Evolutionary conservation across 2,888 invertebrate genomes (phyloP), one percentile per base, ranked within the genome.

Genomic region (Cynaeus angustus): DNA sequence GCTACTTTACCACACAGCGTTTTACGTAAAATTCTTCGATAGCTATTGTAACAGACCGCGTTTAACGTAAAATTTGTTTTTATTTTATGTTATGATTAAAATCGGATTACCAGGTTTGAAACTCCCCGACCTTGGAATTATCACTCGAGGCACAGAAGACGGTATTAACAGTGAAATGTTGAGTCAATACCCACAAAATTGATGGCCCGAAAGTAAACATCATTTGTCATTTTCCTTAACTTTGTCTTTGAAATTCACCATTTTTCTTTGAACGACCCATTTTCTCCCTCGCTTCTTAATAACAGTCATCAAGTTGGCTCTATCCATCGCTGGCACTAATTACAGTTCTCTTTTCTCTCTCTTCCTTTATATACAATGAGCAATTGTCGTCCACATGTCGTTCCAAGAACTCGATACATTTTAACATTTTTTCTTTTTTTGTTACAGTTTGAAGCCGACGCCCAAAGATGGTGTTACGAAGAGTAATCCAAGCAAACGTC

Each of bases 401-500:
- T 50, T 50, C 48, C 48, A n/a, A 21, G 48, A 50, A 50, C n/a
- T 9, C 46, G 14, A 14, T 16, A 12, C 13, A 10, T 46, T 7
- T 13, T 7, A 43, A 43, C 1, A 2, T 33, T 2, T 78, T 68
- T 12, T 10, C 7, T 33, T 2, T 78, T 68, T 12, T 10, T 41
- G 41, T 88, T 91, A 1, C 91, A 97, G 97, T 85, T 90, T 97
- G 86, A 97, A 97, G 86, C 95, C 96, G 77, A 96, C 97, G 74
- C 94, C 96, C 79, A 96, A 96, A 87, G 96, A 96, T 88, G 95
- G 95, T 79, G 95, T 96, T 83, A 95, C 96, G 65, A 97, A 97
- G 86, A 96, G 96, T 84, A 99, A 99, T 88, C 99, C 99, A 1
- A 98, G 98, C 87, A 99, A 99, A 85, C 88, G 99, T 62, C 99